Percentiles rank a stretch among this genome's conserved stretches.
Conservation (phyloP, 2,888 invertebrate species). For the Drosophila imparisetae region DNA sequence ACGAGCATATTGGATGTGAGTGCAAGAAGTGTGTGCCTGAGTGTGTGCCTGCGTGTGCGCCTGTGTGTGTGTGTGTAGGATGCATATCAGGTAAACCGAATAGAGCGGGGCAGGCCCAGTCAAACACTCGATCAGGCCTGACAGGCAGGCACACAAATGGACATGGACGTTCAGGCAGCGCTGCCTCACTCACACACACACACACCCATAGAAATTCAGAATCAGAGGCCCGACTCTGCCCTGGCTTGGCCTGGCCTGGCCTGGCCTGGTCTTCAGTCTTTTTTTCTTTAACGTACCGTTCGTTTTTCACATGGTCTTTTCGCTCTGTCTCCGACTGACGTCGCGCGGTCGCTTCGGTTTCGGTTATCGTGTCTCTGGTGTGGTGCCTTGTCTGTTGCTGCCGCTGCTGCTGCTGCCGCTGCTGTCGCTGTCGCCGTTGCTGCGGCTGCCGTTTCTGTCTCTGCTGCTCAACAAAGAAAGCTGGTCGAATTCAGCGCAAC, state of each 20-base stretch:
- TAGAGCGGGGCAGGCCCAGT: conserved; percentile 45
- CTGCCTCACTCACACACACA: conserved; percentile 32
- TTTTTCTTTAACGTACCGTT: conserved; percentile 57
- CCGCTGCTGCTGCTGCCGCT: neutral
- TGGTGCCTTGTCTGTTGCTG: conserved; percentile 5
- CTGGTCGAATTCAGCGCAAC: conserved; percentile 80
- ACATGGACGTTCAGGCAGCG: conserved; percentile 44
- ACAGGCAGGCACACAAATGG: conserved; percentile 58
- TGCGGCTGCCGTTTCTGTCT: conserved; percentile 21
- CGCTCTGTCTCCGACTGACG: conserved; percentile 41
- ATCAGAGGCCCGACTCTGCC: conserved; percentile 36
- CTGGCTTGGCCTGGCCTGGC: conserved; percentile 25
- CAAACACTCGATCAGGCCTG: conserved; percentile 46
- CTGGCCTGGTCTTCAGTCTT: conserved; percentile 43
- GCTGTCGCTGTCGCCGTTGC: neutral
- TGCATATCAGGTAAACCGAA: conserved; percentile 48
- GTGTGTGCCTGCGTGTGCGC: neutral
- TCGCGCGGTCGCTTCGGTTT: conserved; percentile 53
- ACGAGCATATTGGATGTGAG: conserved; percentile 7
- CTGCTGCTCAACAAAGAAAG: conserved; percentile 82
- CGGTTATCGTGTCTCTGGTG: conserved; percentile 47
- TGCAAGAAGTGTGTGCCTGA: neutral
- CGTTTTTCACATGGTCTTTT: conserved; percentile 62
- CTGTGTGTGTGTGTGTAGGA: conserved; percentile 13
- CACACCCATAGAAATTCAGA: conserved; percentile 9